Evolutionary conservation across 2,888 invertebrate species (phyloP).

Genomic region (Endotricha flammealis): DNA sequence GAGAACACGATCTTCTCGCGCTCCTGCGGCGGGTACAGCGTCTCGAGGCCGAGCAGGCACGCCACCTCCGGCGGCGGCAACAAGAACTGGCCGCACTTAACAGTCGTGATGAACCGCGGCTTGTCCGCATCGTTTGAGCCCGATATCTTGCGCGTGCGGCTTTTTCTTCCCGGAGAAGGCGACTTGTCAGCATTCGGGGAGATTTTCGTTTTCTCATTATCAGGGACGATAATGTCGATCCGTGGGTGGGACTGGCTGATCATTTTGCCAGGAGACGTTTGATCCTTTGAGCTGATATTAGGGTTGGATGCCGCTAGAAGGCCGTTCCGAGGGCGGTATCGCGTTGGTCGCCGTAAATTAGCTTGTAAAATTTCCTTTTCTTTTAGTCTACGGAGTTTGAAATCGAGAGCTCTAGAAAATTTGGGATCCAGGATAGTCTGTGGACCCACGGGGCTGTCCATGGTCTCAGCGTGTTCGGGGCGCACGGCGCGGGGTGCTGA

Average conservation of each 20-base stretch:
- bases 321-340: slow-evolving; percentile 42
- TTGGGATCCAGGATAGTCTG: slow-evolving; percentile 64
- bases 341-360: slow-evolving; percentile 49
- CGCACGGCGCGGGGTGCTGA: too few species aligned
- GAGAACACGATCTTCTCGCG: slow-evolving; percentile 76
- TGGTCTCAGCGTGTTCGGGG: slow-evolving; percentile 16
- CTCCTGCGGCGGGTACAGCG: slow-evolving; percentile 49
- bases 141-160: slow-evolving; percentile 25
- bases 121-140: slow-evolving; percentile 38
- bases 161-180: slow-evolving; percentile 32
- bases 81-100: slow-evolving; percentile 87
- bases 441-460: slow-evolving; percentile 24
- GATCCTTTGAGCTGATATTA: slow-evolving; percentile 72
- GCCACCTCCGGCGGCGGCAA: slow-evolving; percentile 87
- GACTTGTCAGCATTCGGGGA: slow-evolving; percentile 37
- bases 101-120: slow-evolving; percentile 88
- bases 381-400: slow-evolving; percentile 83
- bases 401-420: slow-evolving; percentile 84
- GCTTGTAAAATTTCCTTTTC: slow-evolving; percentile 72
- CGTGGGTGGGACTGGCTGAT: slow-evolving; percentile 51
- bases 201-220: slow-evolving; percentile 28
- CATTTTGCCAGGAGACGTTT: slow-evolving; percentile 20
- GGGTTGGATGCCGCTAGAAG: slow-evolving; percentile 63
- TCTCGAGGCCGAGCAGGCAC: slow-evolving; percentile 77
- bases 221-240: slow-evolving; percentile 35